Percentiles rank a stretch among this genome's conserved stretches.
phyloP scores from a whole-genome alignment of 2,888 invertebrate genomes.

The Panzeria rudis region DNA sequence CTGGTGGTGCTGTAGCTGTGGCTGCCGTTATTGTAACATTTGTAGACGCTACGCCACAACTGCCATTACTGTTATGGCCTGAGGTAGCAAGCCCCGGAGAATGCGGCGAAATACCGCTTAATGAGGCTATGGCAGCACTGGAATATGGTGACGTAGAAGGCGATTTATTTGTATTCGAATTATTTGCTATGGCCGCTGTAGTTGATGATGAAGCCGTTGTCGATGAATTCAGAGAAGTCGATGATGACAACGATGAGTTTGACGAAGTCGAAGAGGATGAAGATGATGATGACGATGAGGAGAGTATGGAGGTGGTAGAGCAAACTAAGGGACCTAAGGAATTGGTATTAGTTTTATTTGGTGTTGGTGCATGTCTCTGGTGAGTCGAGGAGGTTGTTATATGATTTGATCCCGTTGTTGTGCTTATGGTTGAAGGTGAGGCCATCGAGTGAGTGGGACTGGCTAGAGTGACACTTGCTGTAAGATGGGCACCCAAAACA shows the following conservation, averaged over 20 bases:
- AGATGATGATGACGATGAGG: conserved; percentile 76
- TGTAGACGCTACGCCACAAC: conserved; percentile 66
- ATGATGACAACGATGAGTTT: conserved; percentile 75
- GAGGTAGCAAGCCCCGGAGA: conserved; percentile 70
- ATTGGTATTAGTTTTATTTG: conserved; percentile 46
- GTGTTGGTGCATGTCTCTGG: conserved; percentile 65
- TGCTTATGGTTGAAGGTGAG: conserved; percentile 66
- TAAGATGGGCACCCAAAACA: conserved; percentile 76
- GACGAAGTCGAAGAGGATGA: conserved; percentile 80
- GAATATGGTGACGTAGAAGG: conserved; percentile 75
- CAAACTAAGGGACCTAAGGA: conserved; percentile 59
- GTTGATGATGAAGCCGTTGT: conserved; percentile 80
- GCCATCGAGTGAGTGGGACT: conserved; percentile 73
- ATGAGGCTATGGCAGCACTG: conserved; percentile 73
- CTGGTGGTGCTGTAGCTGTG: conserved; percentile 72
- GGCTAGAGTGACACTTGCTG: conserved; percentile 73
- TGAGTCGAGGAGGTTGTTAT: conserved; percentile 71
- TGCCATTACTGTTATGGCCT: conserved; percentile 75
- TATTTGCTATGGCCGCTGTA: conserved; percentile 80
- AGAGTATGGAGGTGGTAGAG: conserved; percentile 51
- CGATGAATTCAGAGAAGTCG: conserved; percentile 75
- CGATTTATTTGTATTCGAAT: conserved; percentile 80
- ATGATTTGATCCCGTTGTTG: conserved; percentile 62
- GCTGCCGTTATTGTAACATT: conserved; percentile 73
- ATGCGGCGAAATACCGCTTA: conserved; percentile 68